Conservation (phyloP, 2,888 invertebrate genomes). For the Noctua janthe region DNA sequence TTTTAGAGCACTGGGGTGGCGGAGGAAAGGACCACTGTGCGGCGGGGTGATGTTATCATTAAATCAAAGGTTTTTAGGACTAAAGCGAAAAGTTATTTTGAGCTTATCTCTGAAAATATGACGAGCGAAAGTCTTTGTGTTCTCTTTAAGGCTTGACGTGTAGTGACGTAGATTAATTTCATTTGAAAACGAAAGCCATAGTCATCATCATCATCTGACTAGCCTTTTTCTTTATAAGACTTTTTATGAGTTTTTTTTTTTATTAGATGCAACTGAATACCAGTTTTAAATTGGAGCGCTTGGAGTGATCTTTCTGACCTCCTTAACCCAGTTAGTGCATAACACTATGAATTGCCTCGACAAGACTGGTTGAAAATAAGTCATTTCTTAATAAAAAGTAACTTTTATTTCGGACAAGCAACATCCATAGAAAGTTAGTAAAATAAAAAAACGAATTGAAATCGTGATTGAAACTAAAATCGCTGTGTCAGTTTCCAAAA, state of each 20-base stretch:
- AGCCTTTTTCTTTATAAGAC: not conserved
- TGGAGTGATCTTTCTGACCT: not conserved
- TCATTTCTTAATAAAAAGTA: too few relatives aligned
- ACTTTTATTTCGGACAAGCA: too few relatives aligned
- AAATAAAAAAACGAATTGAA: not conserved
- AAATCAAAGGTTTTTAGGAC: conserved; percentile 46
- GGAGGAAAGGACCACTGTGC: conserved; percentile 24
- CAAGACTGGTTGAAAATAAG: not conserved
- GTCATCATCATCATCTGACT: not conserved
- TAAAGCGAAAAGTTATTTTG: conserved; percentile 11
- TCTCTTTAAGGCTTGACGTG: not conserved
- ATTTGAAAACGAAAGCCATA: not conserved
- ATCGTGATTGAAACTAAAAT: not conserved
- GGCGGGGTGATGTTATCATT: conserved; percentile 48
- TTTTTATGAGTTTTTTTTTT: not conserved
- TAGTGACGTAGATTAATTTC: conserved; percentile 3
- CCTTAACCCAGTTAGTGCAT: not conserved
- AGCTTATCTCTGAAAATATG: conserved; percentile 19
- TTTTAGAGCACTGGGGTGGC: conserved; percentile 35
- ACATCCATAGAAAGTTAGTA: too few relatives aligned
- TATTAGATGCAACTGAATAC: not conserved
- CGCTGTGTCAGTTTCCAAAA: not conserved
- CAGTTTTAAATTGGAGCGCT: not conserved
- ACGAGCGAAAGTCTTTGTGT: conserved; percentile 16
- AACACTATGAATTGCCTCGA: not conserved